Evolutionary conservation across 2,888 invertebrate genomes (phyloP), one percentile per base, ranked within the genome.

Genomic region (Nemoura dubitans): DNA sequence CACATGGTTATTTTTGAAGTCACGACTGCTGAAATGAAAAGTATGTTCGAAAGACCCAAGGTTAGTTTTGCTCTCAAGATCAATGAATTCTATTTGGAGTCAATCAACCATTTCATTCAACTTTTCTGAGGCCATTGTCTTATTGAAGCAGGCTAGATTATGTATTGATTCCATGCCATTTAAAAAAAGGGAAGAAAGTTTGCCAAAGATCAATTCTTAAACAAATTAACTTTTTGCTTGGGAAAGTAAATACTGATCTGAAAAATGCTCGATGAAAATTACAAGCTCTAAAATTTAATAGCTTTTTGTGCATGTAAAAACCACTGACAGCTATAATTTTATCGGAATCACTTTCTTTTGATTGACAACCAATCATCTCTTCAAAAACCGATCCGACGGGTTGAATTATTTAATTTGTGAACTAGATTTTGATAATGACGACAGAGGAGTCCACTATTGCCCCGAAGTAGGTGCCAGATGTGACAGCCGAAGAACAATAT

Each of bases 341-440:
- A 59, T 59, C 59, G 59, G 59, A 59, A 59, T 59, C 59, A 59
- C 59, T 59, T 59, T 59, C 59, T 59, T 59, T 59, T 59, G 59
- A 59, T 59, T 59, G 59, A 59, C 59, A 59, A 21, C 2, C 59
- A 21, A 59, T 59, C 59, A 59, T 59, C 59, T 59, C 59, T 10
- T 7, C 59, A 59, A 21, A 21, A 59, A 59, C 59, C 21, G 10
- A 59, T 3, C 59, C 10, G 59, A 59, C 36, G 36, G 36, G 36
- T 36, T 36, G 36, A 36, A 36, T 36, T 36, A 36, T 21, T 59
- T 21, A 7, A 59, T 59, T 59, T 59, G 59, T 59, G 59, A 59
- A 59, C 59, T 59, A 59, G 59, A 59, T 59, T 59, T 21, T 16
- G 59, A 59, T 59, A 59, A 59, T 59, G 59, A 14, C 59, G 21